phyloP scores from a whole-genome alignment of 2,888 invertebrate species.

The Gasteruption jaculator region DNA sequence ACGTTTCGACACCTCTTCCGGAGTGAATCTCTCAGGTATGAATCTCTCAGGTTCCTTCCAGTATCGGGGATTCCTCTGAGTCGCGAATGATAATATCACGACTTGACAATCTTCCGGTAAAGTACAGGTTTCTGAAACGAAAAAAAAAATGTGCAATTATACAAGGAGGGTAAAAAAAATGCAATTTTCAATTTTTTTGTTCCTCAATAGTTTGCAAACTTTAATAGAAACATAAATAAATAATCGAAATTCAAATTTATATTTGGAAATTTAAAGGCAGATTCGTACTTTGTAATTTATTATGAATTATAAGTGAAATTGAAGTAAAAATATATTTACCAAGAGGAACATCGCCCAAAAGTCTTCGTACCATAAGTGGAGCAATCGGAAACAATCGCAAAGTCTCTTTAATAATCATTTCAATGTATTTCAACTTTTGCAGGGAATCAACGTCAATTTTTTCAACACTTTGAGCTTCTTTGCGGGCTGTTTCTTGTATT shows the following conservation, averaged over 20 bases:
- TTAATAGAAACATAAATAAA: neutral
- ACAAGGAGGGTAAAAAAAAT: neutral
- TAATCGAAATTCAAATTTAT: too few relatives aligned
- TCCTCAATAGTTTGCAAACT: neutral
- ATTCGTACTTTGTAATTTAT: too few relatives aligned
- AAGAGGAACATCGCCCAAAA: conserved; percentile 19
- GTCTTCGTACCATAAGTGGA: conserved; percentile 22
- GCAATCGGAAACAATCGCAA: conserved; percentile 27
- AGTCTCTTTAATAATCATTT: conserved; percentile 28
- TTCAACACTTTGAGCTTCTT: conserved; percentile 18
- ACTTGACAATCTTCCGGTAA: conserved; percentile 25
- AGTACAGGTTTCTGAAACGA: conserved; percentile 21
- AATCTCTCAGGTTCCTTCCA: conserved; percentile 24
- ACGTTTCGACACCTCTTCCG: conserved; percentile 17
- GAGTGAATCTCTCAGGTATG: conserved; percentile 23
- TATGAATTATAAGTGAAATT: too few relatives aligned
- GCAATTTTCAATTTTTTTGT: conserved; percentile 8
- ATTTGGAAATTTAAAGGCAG: too few relatives aligned
- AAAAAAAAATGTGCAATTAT: neutral
- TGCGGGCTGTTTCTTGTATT: conserved; percentile 24
- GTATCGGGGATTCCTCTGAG: conserved; percentile 20
- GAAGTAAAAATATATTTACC: conserved; percentile 13
- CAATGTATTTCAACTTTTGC: conserved; percentile 22
- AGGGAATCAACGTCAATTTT: conserved; percentile 17
- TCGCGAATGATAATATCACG: conserved; percentile 20